Base-by-base conservation (phyloP, 2,888 invertebrate species). In the Helobdella robusta region DNA sequence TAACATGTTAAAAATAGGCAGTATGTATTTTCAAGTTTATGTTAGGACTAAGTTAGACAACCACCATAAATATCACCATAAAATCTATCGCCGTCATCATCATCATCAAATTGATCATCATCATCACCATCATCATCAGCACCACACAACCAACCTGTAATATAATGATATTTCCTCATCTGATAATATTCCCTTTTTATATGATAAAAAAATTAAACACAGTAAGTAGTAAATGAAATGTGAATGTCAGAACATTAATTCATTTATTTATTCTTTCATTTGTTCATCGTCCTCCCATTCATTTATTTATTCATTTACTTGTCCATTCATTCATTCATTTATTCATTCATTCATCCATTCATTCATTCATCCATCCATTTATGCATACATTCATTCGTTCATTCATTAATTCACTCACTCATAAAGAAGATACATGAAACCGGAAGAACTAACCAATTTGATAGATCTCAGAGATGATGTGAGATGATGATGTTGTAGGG, bases 101-200 rank as follows among this genome's bases (percentile, higher is more conserved):
- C n/a, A n/a, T n/a, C n/a, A n/a, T n/a, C n/a, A n/a, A n/a, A n/a
- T n/a, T n/a, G n/a, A n/a, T n/a, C n/a, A n/a, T n/a, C n/a, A n/a
- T n/a, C n/a, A n/a, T n/a, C n/a, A n/a, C n/a, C n/a, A n/a, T n/a
- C n/a, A n/a, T n/a, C n/a, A n/a, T n/a, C n/a, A n/a, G n/a, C n/a
- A n/a, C n/a, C n/a, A n/a, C n/a, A n/a, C n/a, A n/a, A n/a, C n/a
- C n/a, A n/a, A 62, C 62, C 62, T 62, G 62, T 62, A 62, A 44
- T 62, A 62, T 46, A 62, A 50, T 28, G 62, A 44, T 20, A 62
- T 28, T 11, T 62, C 62, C 15, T 62, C 62, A 20, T 62, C 62
- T n/a, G 23, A 50, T n/a, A 62, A 32, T 23, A 62, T 44, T 62
- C 62, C 62, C 62, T 62, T 62, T 62, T 48, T n/a, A 62, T n/a